Base-by-base conservation (phyloP, 2,113 vertebrate species). In the Rhea americana region DNA sequence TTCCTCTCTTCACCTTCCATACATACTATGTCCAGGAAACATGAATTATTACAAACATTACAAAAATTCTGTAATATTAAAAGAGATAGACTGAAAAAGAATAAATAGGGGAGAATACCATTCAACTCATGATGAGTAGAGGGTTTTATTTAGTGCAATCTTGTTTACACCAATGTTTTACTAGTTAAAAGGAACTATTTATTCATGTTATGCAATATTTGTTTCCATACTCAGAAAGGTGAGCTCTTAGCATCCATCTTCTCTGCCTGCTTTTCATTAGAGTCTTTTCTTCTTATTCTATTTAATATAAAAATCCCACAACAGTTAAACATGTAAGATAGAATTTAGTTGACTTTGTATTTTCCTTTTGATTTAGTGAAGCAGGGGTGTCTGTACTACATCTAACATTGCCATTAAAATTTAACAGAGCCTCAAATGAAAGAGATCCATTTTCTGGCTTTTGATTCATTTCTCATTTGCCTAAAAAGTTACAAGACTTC, bases 391-490 rank as follows among this genome's bases (percentile, higher is more conserved):
- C 94, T 93, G 77, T 7, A 17, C 56, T 87, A 45, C 41, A 92
- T 96, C 91, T 72, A 68, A 32, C 30, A 73, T 68, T 68, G 65
- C 74, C 81, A 73, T 89, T 95, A 95, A 95, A 91, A 89, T 94
- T 90, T 91, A 96, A 96, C 63, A 94, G 82, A 90, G 41, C 30
- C 55, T 86, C 48, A 94, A 91, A 95, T 87, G 39, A 86, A 81
- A 94, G 72, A 75, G 73, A 79, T 50, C 24, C 22, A 35, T 77
- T 75, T 87, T 86, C 71, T 92, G 61, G n/a, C 56, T 94, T 97
- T 84, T 83, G 28, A 93, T 91, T 89, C 25, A 88, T 93, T 97
- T 96, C 74, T 96, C 71, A 91, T 90, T 95, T 96, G 76, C 89
- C 89, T 91, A 92, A 88, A 91, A 81, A 83, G 68, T 91, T 93